Percentiles rank a stretch among this genome's conserved stretches.
These are phyloP conservation scores for Ctenicera cuprea DNA, from an alignment of 2,888 invertebrate genomes.

Conservation along the genomic window DNA sequence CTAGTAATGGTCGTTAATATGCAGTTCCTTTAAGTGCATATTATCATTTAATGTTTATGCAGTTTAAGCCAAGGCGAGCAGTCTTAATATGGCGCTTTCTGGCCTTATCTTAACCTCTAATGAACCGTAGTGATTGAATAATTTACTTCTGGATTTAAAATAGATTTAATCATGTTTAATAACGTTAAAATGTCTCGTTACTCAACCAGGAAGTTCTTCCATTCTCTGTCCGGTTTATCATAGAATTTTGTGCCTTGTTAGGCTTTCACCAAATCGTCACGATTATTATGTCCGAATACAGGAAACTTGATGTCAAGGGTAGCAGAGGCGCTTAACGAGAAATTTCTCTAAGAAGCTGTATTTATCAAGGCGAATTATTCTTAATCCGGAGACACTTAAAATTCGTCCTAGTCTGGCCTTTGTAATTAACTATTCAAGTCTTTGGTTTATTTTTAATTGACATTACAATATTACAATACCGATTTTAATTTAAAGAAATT, in stretches of 20 bases:
- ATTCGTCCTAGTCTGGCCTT: neutral
- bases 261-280: neutral
- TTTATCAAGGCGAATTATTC: slow-evolving; percentile 13
- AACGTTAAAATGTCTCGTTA: slow-evolving; percentile 2
- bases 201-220: slow-evolving; percentile 9
- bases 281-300: neutral
- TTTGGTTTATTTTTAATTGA: too few relatives aligned
- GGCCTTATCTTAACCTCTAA: slow-evolving; percentile 31
- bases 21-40: neutral
- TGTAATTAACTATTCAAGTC: neutral
- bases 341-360: neutral
- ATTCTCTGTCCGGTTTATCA: neutral
- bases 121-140: slow-evolving; percentile 7
- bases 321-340: slow-evolving; percentile 17
- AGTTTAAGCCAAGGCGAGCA: slow-evolving; percentile 11
- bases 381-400: slow-evolving; percentile 5
- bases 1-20: neutral
- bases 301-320: slow-evolving; percentile 10
- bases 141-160: slow-evolving; percentile 26
- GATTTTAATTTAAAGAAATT: too few relatives aligned
- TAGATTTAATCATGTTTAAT: neutral
- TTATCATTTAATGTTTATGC: slow-evolving; percentile 4
- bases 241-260: neutral
- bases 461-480: too few relatives aligned
- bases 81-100: slow-evolving; percentile 16